These are phyloP conservation scores for Elgaria multicarinata DNA, from an alignment of 2,113 vertebrate genomes.

Conservation along the genomic window DNA sequence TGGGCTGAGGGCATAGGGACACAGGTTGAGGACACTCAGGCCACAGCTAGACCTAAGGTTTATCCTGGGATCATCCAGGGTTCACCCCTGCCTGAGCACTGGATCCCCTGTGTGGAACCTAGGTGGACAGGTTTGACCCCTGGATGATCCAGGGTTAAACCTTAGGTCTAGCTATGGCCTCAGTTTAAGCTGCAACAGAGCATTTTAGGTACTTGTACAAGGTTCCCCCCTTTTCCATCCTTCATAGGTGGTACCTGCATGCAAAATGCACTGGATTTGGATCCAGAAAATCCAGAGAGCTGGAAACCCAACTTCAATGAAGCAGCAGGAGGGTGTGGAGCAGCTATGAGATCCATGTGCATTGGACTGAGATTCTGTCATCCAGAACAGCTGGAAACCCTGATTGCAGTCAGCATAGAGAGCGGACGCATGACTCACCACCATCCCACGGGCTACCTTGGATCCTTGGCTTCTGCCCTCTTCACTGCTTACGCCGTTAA, in stretches of 20 bases:
- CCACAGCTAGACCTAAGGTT: no score
- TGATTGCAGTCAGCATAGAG: conserved; percentile 82
- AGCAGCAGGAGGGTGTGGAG: conserved; percentile 79
- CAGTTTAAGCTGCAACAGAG: no score
- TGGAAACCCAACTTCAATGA: conserved; percentile 78
- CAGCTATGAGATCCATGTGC: conserved; percentile 87
- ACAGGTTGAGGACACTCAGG: no score
- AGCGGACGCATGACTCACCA: conserved; percentile 88
- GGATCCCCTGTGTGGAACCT: no score
- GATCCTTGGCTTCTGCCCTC: conserved; percentile 80
- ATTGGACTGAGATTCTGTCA: conserved; percentile 80
- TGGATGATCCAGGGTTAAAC: no score
- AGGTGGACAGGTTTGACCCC: no score
- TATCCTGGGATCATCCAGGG: no score
- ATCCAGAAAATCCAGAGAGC: not conserved
- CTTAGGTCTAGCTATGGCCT: no score
- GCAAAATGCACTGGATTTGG: not conserved
- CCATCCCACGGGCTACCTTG: conserved; percentile 86
- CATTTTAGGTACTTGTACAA: no score
- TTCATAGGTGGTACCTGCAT: conserved; percentile 58
- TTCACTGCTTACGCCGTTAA: conserved; percentile 80
- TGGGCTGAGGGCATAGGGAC: no score
- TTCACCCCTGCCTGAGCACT: no score
- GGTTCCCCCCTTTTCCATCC: not conserved
- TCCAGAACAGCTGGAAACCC: conserved; percentile 62